Percentiles rank a stretch among this genome's conserved stretches.
These are phyloP conservation scores for Apis cerana DNA, from an alignment of 1,140 invertebrate species.

Conservation along the genomic window DNA sequence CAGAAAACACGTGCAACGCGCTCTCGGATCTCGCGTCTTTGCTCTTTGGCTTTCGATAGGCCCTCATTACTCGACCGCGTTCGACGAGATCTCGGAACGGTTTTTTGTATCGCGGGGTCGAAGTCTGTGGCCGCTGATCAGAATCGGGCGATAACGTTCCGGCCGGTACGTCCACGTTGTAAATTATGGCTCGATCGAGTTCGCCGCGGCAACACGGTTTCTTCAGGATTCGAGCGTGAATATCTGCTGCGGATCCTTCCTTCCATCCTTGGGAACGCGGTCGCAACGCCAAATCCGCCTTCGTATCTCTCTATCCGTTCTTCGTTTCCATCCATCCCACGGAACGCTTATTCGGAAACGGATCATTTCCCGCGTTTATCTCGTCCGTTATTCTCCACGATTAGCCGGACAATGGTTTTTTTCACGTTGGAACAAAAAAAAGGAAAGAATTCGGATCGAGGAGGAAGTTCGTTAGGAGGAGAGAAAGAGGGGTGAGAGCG, in stretches of 20 bases:
- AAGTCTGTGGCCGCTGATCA: slow-evolving; percentile 53
- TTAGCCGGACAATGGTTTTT: too few species aligned
- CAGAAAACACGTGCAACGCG: slow-evolving; percentile 43
- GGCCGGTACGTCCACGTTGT: slow-evolving; percentile 47
- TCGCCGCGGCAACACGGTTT: slow-evolving; percentile 35
- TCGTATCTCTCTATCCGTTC: slow-evolving; percentile 43
- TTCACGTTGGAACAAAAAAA: too few species aligned
- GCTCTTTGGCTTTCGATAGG: slow-evolving; percentile 52
- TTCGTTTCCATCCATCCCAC: not conserved
- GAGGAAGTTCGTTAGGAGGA: too few species aligned
- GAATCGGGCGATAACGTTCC: slow-evolving; percentile 53
- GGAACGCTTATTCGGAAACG: not conserved
- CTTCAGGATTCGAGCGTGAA: slow-evolving; percentile 50
- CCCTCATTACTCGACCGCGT: slow-evolving; percentile 62
- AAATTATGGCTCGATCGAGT: slow-evolving; percentile 57
- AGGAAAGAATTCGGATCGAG: too few species aligned
- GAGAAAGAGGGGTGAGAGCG: too few species aligned
- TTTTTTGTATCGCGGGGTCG: slow-evolving; percentile 60
- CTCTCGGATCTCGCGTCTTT: slow-evolving; percentile 37
- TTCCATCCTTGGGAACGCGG: slow-evolving; percentile 44
- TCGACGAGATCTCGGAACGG: slow-evolving; percentile 54
- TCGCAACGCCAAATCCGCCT: slow-evolving; percentile 33
- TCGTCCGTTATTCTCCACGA: too few species aligned
- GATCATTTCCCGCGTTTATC: slow-evolving; percentile 2
- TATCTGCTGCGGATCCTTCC: slow-evolving; percentile 50